Base-by-base conservation (phyloP, 37 sponge, comb jelly and placozoan species). In the Mnemiopsis leidyi region DNA sequence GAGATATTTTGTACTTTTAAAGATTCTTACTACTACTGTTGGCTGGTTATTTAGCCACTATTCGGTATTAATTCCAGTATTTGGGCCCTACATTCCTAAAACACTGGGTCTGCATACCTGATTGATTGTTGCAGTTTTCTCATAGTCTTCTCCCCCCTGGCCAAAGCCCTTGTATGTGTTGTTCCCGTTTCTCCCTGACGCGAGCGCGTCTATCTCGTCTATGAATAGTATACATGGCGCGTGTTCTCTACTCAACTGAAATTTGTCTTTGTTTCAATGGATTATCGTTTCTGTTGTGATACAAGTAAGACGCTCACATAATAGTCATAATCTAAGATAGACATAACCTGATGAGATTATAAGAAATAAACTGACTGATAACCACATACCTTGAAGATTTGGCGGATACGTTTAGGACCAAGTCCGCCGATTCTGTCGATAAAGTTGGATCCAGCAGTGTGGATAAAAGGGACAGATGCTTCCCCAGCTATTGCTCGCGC, bases 381-480 rank as follows among this genome's bases (percentile, higher is more conserved):
- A 48, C 61, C 61, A 48, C 35, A 7, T 7, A 85, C 90, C 48
- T 85, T 85, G 90, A 85, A 85, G 0, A 85, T 28, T 38, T 85
- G 48, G 18, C 90, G 38, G 90, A 85, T 61, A 21, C 90, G 90
- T 39, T 33, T 38, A 9, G 90, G 90, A 5, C 90, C 90, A 0
- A 85, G 48, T n/a, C 90, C 90, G 3, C 90, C 90, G 40, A 85
- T 85, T 23, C 39, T 85, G 29, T 85, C 90, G 39, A 85, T 85
- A 37, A 85, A 85, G 23, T 85, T 35, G 23, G 90, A 23, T 5
- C 90, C 90, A 21, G 40, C 61, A 1, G 90, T 40, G 61, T 40
- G 18, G 61, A 85, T 40, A 33, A 85, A 85, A 5, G 90, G 90
- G 3, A 85, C 90, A 38, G 24, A 23, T 29, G 61, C 40, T 21